Percentiles rank a stretch among this genome's conserved stretches.
These are phyloP conservation scores for Nipponia nippon DNA, from an alignment of 2,113 vertebrate species.

Conservation along the genomic window DNA sequence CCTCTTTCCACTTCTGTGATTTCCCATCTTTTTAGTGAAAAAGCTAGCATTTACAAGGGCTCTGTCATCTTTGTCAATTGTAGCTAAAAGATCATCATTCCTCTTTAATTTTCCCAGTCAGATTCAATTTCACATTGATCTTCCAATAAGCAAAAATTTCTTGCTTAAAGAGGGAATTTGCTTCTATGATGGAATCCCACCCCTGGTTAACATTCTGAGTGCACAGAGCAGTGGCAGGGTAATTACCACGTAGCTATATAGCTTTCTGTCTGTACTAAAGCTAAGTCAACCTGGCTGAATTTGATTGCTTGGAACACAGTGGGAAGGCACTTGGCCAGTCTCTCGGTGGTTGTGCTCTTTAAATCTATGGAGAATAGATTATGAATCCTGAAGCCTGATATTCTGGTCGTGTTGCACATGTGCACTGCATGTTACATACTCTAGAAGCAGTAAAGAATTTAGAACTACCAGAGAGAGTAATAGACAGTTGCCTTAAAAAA, in stretches of 20 bases:
- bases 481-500: background rate
- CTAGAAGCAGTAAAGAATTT: background rate
- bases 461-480: background rate
- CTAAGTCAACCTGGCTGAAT: background rate
- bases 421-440: background rate
- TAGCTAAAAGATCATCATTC: background rate
- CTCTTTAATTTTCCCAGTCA: background rate
- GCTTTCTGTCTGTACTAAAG: background rate
- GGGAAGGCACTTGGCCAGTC: background rate
- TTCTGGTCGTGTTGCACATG: background rate
- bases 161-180: background rate
- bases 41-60: background rate
- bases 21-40: background rate
- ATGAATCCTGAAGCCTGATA: background rate
- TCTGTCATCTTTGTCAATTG: background rate
- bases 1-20: background rate
- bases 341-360: background rate
- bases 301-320: background rate
- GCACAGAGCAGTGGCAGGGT: background rate
- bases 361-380: background rate
- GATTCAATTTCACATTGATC: background rate
- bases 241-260: background rate
- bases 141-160: background rate
- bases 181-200: background rate
- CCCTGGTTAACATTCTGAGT: background rate